Evolutionary conservation across 2,113 vertebrate genomes (phyloP).

Genomic region (Amazona guildingii): DNA sequence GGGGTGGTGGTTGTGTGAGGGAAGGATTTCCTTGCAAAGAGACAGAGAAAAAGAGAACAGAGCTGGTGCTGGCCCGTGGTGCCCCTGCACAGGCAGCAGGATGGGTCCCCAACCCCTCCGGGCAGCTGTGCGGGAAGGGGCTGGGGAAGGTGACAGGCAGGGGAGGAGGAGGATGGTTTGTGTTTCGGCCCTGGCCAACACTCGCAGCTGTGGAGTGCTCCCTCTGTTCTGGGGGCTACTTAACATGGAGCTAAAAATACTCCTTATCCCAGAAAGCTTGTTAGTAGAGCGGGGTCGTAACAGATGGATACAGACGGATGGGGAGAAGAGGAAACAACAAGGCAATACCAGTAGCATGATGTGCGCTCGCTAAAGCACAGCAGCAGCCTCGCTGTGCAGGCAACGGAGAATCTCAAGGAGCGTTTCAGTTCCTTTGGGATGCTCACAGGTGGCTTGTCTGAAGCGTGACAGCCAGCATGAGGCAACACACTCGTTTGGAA

Average conservation of each 20-base stretch:
- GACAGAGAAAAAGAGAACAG: not conserved
- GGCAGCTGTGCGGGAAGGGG: not conserved
- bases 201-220: not conserved
- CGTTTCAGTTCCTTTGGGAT: not conserved
- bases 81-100: not conserved
- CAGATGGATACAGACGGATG: slow-evolving; percentile 46
- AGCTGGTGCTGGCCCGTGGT: not conserved
- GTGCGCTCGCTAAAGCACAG: slow-evolving; percentile 29
- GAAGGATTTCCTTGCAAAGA: not conserved
- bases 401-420: not conserved
- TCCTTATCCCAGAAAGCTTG: not conserved
- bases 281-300: not conserved
- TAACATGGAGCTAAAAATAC: not conserved
- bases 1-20: not conserved
- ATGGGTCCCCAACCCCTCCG: not conserved
- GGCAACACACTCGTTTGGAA: not conserved
- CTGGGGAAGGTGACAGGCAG: not conserved
- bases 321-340: slow-evolving; percentile 32
- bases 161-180: not conserved
- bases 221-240: not conserved
- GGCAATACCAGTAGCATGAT: not conserved
- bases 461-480: slow-evolving; percentile 19
- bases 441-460: slow-evolving; percentile 20
- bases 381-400: not conserved
- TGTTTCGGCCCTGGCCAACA: fast-evolving